Base-by-base conservation (phyloP, 1,140 invertebrate genomes). In the Gonioctena quinquepunctata region DNA sequence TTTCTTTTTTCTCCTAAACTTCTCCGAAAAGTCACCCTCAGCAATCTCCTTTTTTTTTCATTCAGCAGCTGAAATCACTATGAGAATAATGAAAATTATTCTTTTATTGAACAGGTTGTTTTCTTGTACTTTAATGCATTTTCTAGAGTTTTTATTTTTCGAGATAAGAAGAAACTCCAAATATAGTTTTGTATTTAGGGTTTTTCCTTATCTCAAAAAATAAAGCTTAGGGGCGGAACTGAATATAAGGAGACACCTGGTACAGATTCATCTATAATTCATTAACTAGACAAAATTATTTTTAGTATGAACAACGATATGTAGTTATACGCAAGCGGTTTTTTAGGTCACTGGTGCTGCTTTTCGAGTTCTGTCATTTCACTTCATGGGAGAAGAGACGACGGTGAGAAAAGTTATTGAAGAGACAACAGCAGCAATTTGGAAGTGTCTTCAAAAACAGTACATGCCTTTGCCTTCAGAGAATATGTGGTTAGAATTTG, bases 401-500 rank as follows among this genome's bases (percentile, higher is more conserved):
- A 63, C 28, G 27, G 61, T 63, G 16, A 27, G 1, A 28, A 63
- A 48, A 63, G 33, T 63, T 63, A 48, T 63, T 23, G 16, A 63
- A 28, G 61, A 63, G 33, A 63, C 61, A 42, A 63, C 3, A 18
- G 26, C 16, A 42, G 11, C 6, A 48, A 63, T 49, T 28, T 63
- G 61, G 28, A 48, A 49, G 19, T 42, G 1, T 63, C 33, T 63
- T 42, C 11, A 28, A 1, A 48, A 63, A 28, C 28, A 42, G 33
- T 78, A 73, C 68, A 64, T 79, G 71, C 71, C 72, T 42, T 66
- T 66, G 68, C 69, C 72, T 66, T 73, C 42, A 54, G 52, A 57
- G 65, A 42, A 76, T 33, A 66, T 70, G 49, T 80, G 77, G 71
- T 54, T 62, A 62, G 21, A 62, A 56, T 80, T 80, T 72, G 62